These are phyloP conservation scores for Aplysia californica DNA, from an alignment of 1,140 invertebrate species.

Conservation along the genomic window DNA sequence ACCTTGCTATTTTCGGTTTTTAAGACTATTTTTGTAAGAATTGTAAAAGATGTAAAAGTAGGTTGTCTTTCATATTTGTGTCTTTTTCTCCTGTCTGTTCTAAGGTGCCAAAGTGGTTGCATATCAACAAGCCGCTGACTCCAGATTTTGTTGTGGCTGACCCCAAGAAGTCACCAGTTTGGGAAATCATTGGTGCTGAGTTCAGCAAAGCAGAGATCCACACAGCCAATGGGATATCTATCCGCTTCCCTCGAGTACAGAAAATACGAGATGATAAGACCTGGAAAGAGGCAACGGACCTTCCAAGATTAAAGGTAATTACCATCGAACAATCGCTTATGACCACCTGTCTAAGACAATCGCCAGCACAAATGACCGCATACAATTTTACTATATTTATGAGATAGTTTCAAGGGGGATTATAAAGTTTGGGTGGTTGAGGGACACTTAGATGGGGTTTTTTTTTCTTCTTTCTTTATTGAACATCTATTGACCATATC, in stretches of 20 bases:
- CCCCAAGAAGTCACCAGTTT: slow-evolving; percentile 88
- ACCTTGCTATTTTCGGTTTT: too few relatives aligned
- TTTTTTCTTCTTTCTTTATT: too few relatives aligned
- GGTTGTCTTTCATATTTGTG: too few relatives aligned
- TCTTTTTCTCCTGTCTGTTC: too few relatives aligned
- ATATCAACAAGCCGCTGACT: slow-evolving; percentile 82
- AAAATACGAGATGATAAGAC: slow-evolving; percentile 85
- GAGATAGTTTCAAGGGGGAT: background rate
- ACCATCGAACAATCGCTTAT: too few relatives aligned
- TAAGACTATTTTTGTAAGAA: too few relatives aligned
- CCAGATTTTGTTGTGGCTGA: slow-evolving; percentile 89
- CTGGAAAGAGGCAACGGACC: slow-evolving; percentile 84
- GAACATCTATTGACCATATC: too few relatives aligned
- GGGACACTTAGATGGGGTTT: too few relatives aligned
- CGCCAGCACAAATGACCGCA: too few relatives aligned
- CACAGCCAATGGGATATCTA: slow-evolving; percentile 91
- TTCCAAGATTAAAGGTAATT: slow-evolving; percentile 77
- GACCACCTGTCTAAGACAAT: too few relatives aligned
- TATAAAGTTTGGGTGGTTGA: too few relatives aligned
- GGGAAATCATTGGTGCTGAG: slow-evolving; percentile 95
- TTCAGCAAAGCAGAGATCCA: slow-evolving; percentile 89
- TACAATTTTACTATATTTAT: background rate
- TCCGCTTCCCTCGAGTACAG: slow-evolving; percentile 90
- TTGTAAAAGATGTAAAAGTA: too few relatives aligned
- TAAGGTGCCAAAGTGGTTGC: slow-evolving; percentile 80